Evolutionary conservation across 2,113 vertebrate species (phyloP).

Genomic region (Poicephalus gulielmi): DNA sequence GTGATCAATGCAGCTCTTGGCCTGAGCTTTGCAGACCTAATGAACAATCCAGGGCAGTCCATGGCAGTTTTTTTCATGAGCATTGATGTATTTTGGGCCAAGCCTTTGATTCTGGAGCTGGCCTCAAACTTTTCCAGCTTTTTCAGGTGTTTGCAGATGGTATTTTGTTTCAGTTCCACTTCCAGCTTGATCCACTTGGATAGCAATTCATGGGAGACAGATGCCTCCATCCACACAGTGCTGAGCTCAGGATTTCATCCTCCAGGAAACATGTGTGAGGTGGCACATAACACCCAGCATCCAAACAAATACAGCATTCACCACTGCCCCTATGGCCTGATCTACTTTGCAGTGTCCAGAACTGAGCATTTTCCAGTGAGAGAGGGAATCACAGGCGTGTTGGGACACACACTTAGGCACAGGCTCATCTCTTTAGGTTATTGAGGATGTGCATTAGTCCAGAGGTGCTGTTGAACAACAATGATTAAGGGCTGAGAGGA

Average conservation of each 20-base stretch:
- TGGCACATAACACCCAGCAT: neutral
- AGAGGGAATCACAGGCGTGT: neutral
- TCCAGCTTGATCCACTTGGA: neutral
- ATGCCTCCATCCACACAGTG: neutral
- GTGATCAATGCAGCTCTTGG: neutral
- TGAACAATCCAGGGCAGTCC: constrained; percentile 1
- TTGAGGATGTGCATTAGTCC: neutral
- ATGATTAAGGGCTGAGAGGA: neutral
- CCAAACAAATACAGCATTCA: rapidly evolving
- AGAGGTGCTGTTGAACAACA: neutral
- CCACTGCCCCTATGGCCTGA: rapidly evolving
- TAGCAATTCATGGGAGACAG: neutral
- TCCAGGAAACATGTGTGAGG: rapidly evolving
- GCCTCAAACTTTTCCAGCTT: neutral
- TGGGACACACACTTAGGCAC: neutral
- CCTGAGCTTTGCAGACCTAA: neutral
- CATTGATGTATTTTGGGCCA: neutral
- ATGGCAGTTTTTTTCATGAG: neutral
- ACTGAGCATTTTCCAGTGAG: rapidly evolving
- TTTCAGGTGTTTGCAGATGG: neutral
- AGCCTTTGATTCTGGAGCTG: neutral
- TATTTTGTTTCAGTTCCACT: neutral
- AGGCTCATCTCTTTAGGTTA: neutral
- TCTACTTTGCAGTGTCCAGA: rapidly evolving
- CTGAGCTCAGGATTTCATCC: neutral